Evolutionary conservation across 1,140 invertebrate species (phyloP).

Genomic region (Drosophila mojavensis): DNA sequence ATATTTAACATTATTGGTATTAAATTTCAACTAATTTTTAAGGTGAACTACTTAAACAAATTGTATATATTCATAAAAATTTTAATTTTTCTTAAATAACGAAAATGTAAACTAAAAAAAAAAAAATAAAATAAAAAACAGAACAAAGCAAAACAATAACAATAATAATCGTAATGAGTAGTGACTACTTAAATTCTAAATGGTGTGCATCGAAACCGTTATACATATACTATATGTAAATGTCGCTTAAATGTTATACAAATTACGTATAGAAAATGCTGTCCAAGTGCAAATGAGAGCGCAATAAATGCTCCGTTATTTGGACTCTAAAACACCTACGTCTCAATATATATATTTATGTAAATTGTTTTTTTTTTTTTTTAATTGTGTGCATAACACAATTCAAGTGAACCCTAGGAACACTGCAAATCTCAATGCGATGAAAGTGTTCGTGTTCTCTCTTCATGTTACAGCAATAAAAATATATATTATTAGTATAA

Average conservation of each 20-base stretch:
- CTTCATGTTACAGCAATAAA: conserved; percentile 5
- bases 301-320: conserved; percentile 38
- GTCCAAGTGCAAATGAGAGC: conserved; percentile 23
- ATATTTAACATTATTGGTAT: conserved; percentile 37
- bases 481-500: conserved; percentile 15
- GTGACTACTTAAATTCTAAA: conserved; percentile 38
- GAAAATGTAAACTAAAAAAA: neutral
- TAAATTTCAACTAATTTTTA: conserved; percentile 42
- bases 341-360: conserved; percentile 7
- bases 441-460: conserved; percentile 19
- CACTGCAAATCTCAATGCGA: conserved; percentile 43
- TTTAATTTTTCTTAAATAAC: conserved; percentile 9
- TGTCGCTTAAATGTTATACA: conserved; percentile 32
- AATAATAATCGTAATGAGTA: conserved; percentile 24
- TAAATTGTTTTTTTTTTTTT: neutral
- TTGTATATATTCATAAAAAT: conserved; percentile 6
- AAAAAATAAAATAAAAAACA: conserved; percentile 19
- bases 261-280: conserved; percentile 45
- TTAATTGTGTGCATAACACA: conserved; percentile 9
- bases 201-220: conserved; percentile 42
- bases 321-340: conserved; percentile 27
- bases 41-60: conserved; percentile 23
- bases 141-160: conserved; percentile 44
- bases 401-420: conserved; percentile 40
- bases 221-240: conserved; percentile 18